Evolutionary conservation across 2,113 vertebrate genomes (phyloP).

Genomic region (Clupea harengus): DNA sequence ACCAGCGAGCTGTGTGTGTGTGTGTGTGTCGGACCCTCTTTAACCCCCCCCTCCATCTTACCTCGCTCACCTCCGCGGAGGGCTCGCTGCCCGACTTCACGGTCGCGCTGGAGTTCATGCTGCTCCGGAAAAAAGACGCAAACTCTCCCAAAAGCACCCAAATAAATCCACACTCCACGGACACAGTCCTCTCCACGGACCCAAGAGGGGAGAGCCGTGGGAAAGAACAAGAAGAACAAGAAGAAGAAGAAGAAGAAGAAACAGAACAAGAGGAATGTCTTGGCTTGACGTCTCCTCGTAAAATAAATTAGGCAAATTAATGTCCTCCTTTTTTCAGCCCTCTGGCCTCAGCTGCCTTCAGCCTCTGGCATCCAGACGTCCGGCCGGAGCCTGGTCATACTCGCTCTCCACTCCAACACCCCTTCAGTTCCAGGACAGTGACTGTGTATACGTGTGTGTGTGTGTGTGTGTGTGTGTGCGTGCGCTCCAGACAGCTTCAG

Average conservation of each 20-base stretch:
- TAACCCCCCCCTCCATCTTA: conserved; percentile 56
- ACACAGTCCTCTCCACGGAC: not conserved
- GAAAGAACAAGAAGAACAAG: not conserved
- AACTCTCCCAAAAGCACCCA: conserved; percentile 43
- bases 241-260: conserved; percentile 1
- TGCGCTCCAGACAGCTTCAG: conserved; percentile 17
- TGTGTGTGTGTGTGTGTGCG: conserved; percentile 6
- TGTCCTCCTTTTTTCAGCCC: not conserved
- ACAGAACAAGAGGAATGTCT: conserved; percentile 12
- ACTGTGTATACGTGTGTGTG: not conserved
- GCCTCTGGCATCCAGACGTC: conserved; percentile 38
- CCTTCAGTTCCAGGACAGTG: not conserved
- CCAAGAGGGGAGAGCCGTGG: not conserved
- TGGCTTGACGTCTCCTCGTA: conserved; percentile 1
- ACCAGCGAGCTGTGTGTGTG: not conserved
- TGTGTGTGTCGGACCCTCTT: not conserved
- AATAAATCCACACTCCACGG: conserved; percentile 47
- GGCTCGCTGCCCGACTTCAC: conserved; percentile 73
- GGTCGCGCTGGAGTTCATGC: conserved; percentile 81
- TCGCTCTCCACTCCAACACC: conserved; percentile 40
- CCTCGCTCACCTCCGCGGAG: conserved; percentile 77
- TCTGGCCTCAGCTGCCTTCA: conserved; percentile 37
- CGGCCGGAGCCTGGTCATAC: conserved; percentile 42
- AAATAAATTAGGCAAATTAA: conserved; percentile 15
- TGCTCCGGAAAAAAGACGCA: conserved; percentile 54